Evolutionary conservation across 1,140 invertebrate genomes (phyloP).

Genomic region (Lepidurus arcticus): DNA sequence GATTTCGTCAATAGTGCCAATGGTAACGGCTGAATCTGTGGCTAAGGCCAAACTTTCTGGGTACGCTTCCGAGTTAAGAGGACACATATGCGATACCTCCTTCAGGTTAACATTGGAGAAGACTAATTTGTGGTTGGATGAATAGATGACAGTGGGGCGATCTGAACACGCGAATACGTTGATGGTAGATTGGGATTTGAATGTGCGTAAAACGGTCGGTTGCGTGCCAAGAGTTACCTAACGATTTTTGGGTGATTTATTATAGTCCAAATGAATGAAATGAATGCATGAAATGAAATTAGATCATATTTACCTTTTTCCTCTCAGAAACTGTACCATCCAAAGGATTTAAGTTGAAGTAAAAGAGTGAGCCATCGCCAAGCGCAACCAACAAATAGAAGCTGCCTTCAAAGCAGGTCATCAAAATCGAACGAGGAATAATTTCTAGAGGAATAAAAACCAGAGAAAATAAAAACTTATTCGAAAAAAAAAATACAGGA

Average conservation of each 20-base stretch:
- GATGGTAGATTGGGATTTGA: slow-evolving; percentile 82
- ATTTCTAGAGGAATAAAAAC: slow-evolving; percentile 62
- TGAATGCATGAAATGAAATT: not conserved
- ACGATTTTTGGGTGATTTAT: not conserved
- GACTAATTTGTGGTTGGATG: slow-evolving; percentile 96
- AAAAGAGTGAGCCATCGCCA: slow-evolving; percentile 96
- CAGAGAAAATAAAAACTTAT: too few relatives aligned
- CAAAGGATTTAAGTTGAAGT: slow-evolving; percentile 75
- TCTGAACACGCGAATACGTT: slow-evolving; percentile 99
- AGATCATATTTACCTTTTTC: slow-evolving; percentile 59
- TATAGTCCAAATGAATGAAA: slow-evolving; percentile 26
- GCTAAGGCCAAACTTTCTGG: slow-evolving; percentile 90
- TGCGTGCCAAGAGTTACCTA: slow-evolving; percentile 89
- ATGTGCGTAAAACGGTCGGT: slow-evolving; percentile 87
- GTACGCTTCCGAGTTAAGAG: slow-evolving; percentile 88
- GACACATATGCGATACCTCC: slow-evolving; percentile 98
- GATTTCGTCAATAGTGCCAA: slow-evolving; percentile 98
- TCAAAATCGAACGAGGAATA: slow-evolving; percentile 88
- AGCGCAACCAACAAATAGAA: slow-evolving; percentile 87
- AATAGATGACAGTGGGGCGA: slow-evolving; percentile 96
- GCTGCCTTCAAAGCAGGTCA: slow-evolving; percentile 87
- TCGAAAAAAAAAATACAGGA: too few relatives aligned
- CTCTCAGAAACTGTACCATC: slow-evolving; percentile 68
- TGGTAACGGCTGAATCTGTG: slow-evolving; percentile 86
- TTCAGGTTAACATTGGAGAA: slow-evolving; percentile 99